Evolutionary conservation across 2,113 vertebrate species (phyloP).

Genomic region (Larimichthys crocea): DNA sequence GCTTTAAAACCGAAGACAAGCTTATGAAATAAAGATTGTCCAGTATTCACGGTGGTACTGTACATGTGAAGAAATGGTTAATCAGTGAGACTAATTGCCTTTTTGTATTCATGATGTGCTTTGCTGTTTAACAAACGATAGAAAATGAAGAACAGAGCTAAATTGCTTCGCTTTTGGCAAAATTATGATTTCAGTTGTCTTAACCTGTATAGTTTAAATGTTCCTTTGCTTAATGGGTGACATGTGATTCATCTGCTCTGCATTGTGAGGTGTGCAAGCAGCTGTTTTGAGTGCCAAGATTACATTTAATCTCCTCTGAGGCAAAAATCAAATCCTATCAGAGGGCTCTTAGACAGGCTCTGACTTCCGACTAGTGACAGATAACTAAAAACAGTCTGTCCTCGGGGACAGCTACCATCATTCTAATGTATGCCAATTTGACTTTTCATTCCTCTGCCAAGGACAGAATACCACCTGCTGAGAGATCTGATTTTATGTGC

Average conservation of each 20-base stretch:
- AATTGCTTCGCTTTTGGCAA: constrained; percentile 6
- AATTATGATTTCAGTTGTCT: constrained; percentile 34
- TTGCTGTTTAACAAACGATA: constrained; percentile 24
- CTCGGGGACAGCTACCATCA: constrained; percentile 63
- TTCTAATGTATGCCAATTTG: constrained; percentile 82
- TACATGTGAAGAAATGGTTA: constrained; percentile 26
- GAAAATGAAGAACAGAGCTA: constrained; percentile 7
- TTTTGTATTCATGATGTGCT: constrained; percentile 7
- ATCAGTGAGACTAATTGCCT: constrained; percentile 25
- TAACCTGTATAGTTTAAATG: constrained; percentile 13
- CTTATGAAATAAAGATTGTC: constrained; percentile 37
- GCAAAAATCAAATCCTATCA: constrained; percentile 66
- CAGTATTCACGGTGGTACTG: not conserved
- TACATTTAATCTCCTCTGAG: constrained; percentile 46
- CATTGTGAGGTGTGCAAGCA: constrained; percentile 49
- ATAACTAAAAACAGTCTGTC: constrained; percentile 75
- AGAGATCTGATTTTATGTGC: constrained; percentile 79
- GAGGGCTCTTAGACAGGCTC: constrained; percentile 36
- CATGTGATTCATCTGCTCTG: constrained; percentile 35
- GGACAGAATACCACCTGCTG: constrained; percentile 82
- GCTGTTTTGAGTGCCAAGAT: constrained; percentile 60
- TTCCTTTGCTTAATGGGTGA: constrained; percentile 11
- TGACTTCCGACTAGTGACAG: constrained; percentile 72
- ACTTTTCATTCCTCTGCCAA: constrained; percentile 74
- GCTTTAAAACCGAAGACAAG: constrained; percentile 55